phyloP scores from a whole-genome alignment of 2,797 vertebrate species.

The Cirrhinus molitorella region DNA sequence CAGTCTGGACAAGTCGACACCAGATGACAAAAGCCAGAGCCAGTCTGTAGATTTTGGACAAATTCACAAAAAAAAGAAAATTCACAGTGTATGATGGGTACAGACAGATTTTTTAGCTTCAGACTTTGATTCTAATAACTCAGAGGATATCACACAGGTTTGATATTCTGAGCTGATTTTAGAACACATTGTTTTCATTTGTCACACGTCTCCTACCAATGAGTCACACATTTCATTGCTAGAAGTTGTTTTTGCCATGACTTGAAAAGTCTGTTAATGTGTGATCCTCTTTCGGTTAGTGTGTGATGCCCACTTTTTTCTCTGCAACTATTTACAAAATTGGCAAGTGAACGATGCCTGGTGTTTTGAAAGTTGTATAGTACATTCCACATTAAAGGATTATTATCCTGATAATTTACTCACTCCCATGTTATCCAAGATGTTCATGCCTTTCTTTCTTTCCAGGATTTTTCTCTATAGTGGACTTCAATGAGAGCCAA shows the following conservation, averaged over 20 bases:
- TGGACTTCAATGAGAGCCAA: too few species aligned
- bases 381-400: background rate
- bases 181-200: constrained; percentile 5
- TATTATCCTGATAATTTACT: too few species aligned
- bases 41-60: background rate
- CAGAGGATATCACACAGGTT: background rate
- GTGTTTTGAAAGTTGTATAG: background rate
- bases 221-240: background rate
- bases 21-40: too few species aligned
- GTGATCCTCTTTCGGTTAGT: background rate
- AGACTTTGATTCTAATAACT: background rate
- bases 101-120: background rate
- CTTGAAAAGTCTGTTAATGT: background rate
- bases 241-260: constrained; percentile 1
- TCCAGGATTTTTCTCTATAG: too few species aligned
- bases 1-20: background rate
- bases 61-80: background rate
- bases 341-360: background rate
- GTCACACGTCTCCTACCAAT: background rate
- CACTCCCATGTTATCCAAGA: too few species aligned
- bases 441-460: too few species aligned
- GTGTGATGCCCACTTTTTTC: background rate
- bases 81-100: background rate
- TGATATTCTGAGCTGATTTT: background rate
- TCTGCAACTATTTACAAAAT: background rate